Conservation (phyloP, 1,140 invertebrate species). For the Epicauta chinensis region DNA sequence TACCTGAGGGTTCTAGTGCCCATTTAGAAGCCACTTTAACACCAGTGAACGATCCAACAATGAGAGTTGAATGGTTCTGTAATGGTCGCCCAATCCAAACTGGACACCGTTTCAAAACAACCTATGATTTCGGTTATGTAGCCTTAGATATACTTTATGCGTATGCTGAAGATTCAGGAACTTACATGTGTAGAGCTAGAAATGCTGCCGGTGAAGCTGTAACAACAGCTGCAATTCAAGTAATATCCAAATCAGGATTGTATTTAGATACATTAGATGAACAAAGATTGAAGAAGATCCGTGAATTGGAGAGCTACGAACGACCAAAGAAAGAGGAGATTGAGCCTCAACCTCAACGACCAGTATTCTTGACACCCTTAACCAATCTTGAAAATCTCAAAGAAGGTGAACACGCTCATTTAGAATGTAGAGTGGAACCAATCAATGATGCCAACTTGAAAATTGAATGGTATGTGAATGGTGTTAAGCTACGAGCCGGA, state of each 20-base stretch:
- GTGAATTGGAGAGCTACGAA: slow-evolving; percentile 77
- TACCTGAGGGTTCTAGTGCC: slow-evolving; percentile 81
- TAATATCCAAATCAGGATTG: slow-evolving; percentile 79
- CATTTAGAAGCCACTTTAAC: slow-evolving; percentile 94
- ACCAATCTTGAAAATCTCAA: slow-evolving; percentile 79
- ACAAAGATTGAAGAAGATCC: slow-evolving; percentile 80
- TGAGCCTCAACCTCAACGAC: slow-evolving; percentile 71
- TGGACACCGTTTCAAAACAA: slow-evolving; percentile 85
- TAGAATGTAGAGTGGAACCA: slow-evolving; percentile 93
- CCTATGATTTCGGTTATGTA: slow-evolving; percentile 94
- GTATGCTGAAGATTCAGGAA: slow-evolving; percentile 90
- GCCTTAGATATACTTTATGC: slow-evolving; percentile 93
- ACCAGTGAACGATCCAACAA: slow-evolving; percentile 90
- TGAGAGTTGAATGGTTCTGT: slow-evolving; percentile 93
- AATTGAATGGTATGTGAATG: slow-evolving; percentile 95
- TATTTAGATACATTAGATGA: slow-evolving; percentile 85
- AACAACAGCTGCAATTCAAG: slow-evolving; percentile 79
- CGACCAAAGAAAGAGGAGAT: slow-evolving; percentile 67
- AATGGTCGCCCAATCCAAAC: slow-evolving; percentile 86
- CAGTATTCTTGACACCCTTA: slow-evolving; percentile 80
- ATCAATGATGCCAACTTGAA: slow-evolving; percentile 91
- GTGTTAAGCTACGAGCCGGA: slow-evolving; percentile 69
- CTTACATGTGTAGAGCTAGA: slow-evolving; percentile 90
- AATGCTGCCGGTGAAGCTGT: slow-evolving; percentile 89
- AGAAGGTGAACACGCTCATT: slow-evolving; percentile 87